A percentile compares a stretch with the other conserved stretches of the same genome.
Conservation (phyloP, 2,113 vertebrate genomes). For the Pavo muticus region DNA sequence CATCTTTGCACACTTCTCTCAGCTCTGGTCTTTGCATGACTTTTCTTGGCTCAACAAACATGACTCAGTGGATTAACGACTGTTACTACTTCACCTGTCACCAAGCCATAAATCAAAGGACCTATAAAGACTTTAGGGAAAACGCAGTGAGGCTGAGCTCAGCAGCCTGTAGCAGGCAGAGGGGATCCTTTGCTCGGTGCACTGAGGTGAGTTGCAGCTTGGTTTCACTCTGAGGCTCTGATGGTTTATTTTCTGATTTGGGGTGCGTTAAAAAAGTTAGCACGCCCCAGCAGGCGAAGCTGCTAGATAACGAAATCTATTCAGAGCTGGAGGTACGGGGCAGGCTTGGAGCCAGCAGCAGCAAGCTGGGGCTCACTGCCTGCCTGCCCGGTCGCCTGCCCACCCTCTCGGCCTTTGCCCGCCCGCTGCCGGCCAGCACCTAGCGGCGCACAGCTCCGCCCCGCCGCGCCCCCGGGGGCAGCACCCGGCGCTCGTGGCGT, state of each 20-base stretch:
- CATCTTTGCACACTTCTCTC: neutral
- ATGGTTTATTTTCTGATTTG: neutral
- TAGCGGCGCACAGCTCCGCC: neutral
- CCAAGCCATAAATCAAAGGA: neutral
- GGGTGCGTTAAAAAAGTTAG: too few relatives aligned
- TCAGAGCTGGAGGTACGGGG: too few relatives aligned
- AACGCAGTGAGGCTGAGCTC: neutral
- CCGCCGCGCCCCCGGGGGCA: neutral
- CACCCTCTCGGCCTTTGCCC: neutral
- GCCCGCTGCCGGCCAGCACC: neutral
- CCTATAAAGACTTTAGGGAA: neutral
- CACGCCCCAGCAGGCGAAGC: neutral
- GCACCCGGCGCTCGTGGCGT: neutral
- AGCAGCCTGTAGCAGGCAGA: neutral
- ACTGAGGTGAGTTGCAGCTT: too few relatives aligned
- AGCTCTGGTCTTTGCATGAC: fast-evolving
- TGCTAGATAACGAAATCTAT: neutral
- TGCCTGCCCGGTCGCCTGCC: neutral
- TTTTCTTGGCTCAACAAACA: neutral
- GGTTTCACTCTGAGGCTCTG: neutral
- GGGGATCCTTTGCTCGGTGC: neutral
- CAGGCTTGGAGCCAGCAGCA: neutral
- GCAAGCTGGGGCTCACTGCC: too few relatives aligned
- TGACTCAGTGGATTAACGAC: neutral
- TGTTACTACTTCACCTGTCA: neutral